A percentile compares a stretch with the other conserved stretches of the same genome.
Conservation (phyloP, 2,888 invertebrate species). For the Poecilus cupreus region DNA sequence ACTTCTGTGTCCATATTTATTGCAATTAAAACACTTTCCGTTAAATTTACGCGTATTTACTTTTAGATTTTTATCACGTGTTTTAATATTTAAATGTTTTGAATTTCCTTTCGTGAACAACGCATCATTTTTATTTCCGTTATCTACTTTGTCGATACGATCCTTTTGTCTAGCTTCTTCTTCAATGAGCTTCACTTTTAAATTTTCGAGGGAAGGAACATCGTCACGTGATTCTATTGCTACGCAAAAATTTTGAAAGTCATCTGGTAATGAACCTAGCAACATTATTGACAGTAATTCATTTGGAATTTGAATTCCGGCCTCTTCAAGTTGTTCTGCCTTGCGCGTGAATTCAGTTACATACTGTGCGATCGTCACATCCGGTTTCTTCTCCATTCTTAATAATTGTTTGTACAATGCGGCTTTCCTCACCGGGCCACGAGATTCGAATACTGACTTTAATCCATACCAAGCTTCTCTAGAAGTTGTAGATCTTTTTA, state of each 20-base stretch:
- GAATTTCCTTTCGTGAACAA: not conserved
- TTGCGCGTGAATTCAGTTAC: slow-evolving; percentile 59
- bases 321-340: slow-evolving; percentile 61
- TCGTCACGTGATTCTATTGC: slow-evolving; percentile 58
- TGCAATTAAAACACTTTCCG: slow-evolving; percentile 59
- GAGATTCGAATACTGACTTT: slow-evolving; percentile 52
- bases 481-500: slow-evolving; percentile 56
- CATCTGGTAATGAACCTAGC: slow-evolving; percentile 60
- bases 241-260: slow-evolving; percentile 61
- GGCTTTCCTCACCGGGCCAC: slow-evolving; percentile 62
- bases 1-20: slow-evolving; percentile 56
- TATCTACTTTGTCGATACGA: not conserved
- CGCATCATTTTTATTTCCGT: not conserved
- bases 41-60: slow-evolving; percentile 35
- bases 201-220: slow-evolving; percentile 51
- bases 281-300: slow-evolving; percentile 63
- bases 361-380: slow-evolving; percentile 59
- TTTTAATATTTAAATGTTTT: not conserved
- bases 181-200: slow-evolving; percentile 54
- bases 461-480: slow-evolving; percentile 59
- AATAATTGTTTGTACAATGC: slow-evolving; percentile 61
- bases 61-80: too few relatives aligned
- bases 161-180: slow-evolving; percentile 30
- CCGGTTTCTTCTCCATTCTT: slow-evolving; percentile 60
- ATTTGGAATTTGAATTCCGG: slow-evolving; percentile 62